A percentile compares a stretch with the other conserved stretches of the same genome.
Conservation (phyloP, 2,113 vertebrate genomes). For the Tympanuchus pallidicinctus region DNA sequence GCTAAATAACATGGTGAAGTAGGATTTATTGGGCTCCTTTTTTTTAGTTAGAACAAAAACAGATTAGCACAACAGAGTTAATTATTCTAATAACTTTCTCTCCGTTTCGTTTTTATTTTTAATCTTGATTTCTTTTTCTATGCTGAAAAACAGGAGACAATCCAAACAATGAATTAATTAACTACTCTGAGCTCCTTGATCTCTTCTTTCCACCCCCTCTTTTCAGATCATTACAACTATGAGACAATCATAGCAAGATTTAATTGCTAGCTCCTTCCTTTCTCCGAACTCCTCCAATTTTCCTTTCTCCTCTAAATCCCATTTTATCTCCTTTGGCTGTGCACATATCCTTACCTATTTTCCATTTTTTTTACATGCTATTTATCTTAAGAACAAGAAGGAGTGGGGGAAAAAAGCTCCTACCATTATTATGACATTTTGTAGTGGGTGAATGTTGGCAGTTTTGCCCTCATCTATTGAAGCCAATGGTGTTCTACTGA, state of each 20-base stretch:
- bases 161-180: conserved; percentile 75
- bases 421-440: neutral
- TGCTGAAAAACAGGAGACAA: conserved; percentile 66
- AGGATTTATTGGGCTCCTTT: conserved; percentile 41
- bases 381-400: neutral
- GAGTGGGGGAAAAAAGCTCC: neutral
- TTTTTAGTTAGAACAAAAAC: conserved; percentile 58
- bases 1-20: conserved; percentile 14
- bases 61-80: conserved; percentile 62
- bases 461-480: neutral
- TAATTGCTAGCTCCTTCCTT: conserved; percentile 24
- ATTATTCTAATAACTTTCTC: conserved; percentile 73
- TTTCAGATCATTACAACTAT: conserved; percentile 44
- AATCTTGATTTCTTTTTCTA: conserved; percentile 65
- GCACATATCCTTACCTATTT: neutral
- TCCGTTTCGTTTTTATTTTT: conserved; percentile 65
- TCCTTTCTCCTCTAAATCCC: neutral
- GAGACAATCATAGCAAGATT: conserved; percentile 49
- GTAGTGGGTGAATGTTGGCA: neutral
- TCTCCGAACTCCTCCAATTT: neutral
- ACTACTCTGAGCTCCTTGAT: conserved; percentile 69
- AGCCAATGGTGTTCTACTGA: neutral
- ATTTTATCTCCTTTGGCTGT: neutral
- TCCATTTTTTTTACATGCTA: neutral
- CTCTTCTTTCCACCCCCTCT: conserved; percentile 21